Conservation (phyloP, 1,140 invertebrate genomes). For the Steinernema khuongi region DNA sequence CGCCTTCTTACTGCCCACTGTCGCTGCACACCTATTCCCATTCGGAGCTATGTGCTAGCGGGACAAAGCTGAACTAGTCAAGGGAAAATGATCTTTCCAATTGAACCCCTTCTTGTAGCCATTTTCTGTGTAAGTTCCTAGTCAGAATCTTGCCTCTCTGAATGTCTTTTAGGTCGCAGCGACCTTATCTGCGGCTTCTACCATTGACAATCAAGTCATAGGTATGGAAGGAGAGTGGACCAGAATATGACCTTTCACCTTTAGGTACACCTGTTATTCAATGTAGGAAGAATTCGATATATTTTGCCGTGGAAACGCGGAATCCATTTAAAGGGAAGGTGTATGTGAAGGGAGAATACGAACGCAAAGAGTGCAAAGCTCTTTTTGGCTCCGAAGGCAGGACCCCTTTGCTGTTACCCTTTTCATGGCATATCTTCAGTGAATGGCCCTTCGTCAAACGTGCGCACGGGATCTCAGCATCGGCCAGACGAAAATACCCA, state of each 20-base stretch:
- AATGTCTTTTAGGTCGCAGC: background rate
- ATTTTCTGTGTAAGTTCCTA: too few species aligned
- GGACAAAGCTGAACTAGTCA: too few species aligned
- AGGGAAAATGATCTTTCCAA: too few species aligned
- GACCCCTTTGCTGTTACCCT: background rate
- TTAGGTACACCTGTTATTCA: conserved; percentile 27
- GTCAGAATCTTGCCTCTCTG: too few species aligned
- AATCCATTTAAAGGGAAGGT: conserved; percentile 37
- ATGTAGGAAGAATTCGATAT: conserved; percentile 31
- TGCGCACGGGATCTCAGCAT: too few species aligned
- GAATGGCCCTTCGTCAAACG: too few species aligned
- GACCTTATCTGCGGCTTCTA: background rate
- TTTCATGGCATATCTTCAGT: conserved; percentile 16
- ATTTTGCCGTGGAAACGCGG: conserved; percentile 27
- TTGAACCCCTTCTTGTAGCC: too few species aligned
- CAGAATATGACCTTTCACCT: background rate
- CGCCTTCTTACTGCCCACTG: background rate
- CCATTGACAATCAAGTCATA: conserved; percentile 25
- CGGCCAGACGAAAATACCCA: background rate
- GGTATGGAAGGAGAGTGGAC: conserved; percentile 3
- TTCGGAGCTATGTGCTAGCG: too few species aligned
- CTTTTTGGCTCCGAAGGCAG: conserved; percentile 5
- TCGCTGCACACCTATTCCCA: too few species aligned
- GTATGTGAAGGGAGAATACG: conserved; percentile 37
- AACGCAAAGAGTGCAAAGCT: conserved; percentile 24